phyloP scores from a whole-genome alignment of 2,113 vertebrate species.

The Bagarius yarrelli region DNA sequence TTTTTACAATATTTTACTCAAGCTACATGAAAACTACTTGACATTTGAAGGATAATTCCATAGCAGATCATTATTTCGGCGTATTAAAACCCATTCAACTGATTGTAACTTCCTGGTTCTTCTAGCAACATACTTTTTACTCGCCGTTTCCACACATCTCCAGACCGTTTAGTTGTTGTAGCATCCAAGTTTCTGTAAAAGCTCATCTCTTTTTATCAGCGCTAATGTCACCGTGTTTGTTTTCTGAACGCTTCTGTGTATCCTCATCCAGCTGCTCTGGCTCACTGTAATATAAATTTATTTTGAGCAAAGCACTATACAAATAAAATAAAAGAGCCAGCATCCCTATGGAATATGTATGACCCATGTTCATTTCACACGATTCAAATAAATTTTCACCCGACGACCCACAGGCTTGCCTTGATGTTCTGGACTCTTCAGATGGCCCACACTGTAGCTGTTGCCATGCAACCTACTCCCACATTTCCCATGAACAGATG shows the following conservation, averaged over 20 bases:
- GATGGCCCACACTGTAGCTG: conserved; percentile 62
- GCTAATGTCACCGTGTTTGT: neutral
- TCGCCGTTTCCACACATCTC: neutral
- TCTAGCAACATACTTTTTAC: neutral
- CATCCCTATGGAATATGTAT: neutral
- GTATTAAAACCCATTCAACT: neutral
- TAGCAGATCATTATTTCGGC: neutral
- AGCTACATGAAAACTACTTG: neutral
- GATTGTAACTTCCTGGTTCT: neutral
- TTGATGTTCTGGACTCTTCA: conserved; percentile 53
- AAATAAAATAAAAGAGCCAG: neutral
- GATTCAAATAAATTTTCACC: neutral
- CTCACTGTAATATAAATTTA: no score
- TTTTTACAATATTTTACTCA: neutral
- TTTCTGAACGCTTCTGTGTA: neutral
- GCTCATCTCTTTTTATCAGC: neutral
- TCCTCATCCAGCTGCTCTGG: neutral
- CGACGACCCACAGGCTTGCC: conserved; percentile 10
- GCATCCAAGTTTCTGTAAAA: neutral
- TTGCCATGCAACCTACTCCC: conserved; percentile 55
- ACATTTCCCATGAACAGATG: conserved; percentile 69
- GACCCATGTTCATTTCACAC: neutral
- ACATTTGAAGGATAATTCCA: neutral
- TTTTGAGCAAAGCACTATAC: neutral
- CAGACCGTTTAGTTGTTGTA: neutral